A percentile compares a stretch with the other conserved stretches of the same genome.
phyloP scores from a whole-genome alignment of 53 echinoderm and acorn worm species.

The Paracentrotus lividus region DNA sequence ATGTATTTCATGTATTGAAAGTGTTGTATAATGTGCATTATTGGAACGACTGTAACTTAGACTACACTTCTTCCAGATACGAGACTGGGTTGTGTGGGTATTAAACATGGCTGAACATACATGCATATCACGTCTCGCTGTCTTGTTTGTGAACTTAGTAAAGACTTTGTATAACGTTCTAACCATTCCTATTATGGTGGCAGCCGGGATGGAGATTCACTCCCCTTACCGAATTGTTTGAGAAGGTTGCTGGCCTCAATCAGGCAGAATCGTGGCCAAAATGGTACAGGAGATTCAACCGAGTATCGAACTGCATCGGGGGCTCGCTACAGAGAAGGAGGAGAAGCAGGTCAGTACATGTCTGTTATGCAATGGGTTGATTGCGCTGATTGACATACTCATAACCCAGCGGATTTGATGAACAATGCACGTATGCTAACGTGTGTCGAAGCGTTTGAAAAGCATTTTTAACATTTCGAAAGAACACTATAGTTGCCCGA shows the following conservation, averaged over 20 bases:
- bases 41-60: no score
- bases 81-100: no score
- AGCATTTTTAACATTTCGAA: conserved; percentile 52
- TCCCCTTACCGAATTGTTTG: conserved; percentile 18
- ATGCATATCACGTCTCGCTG: no score
- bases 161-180: no score
- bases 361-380: conserved; percentile 77
- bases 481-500: conserved; percentile 71
- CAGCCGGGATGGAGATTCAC: conserved; percentile 30
- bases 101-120: no score
- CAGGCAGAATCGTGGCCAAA: conserved; percentile 73
- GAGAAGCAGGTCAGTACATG: conserved; percentile 70
- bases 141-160: no score
- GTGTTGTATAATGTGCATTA: no score
- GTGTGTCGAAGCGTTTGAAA: conserved; percentile 27
- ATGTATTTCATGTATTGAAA: no score
- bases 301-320: conserved; percentile 73
- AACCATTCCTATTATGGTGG: conserved; percentile 46
- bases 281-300: conserved; percentile 75
- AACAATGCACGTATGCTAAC: background rate
- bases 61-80: no score
- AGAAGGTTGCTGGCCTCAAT: background rate
- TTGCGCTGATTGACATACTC: conserved; percentile 75
- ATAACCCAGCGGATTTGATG: conserved; percentile 62
- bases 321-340: conserved; percentile 61